Base-by-base conservation (phyloP, 2,797 vertebrate genomes). In the Protonibea diacanthus region DNA sequence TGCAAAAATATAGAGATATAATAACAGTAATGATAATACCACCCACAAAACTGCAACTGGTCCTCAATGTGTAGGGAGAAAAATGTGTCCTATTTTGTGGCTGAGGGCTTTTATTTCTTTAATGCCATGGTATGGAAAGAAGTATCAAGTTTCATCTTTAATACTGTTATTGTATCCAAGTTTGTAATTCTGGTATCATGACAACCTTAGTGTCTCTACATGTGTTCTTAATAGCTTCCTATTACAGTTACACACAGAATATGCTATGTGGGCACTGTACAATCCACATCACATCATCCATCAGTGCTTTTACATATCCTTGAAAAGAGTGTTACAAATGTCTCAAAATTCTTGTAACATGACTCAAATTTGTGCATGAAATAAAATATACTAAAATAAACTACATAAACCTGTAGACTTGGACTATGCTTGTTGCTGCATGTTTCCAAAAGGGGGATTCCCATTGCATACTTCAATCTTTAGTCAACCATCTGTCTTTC, bases 401-500 rank as follows among this genome's bases (percentile, higher is more conserved):
- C 0, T 45, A 44, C 5, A 13, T 10, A 42, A 44, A 52, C 8
- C 17, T 2, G 2, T 15, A 55, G 17, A 8, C 14, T 23, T 67
- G 11, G 12, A 15, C 13, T 2, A 63, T 48, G 60, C 52, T 10
- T 52, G 12, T 10, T 1, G 11, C 23, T 21, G 12, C 1, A 5
- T 44, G 2, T 38, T 40, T 62, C 51, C 40, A 76, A n/a, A 21
- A 21, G 2, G 15, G 38, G 20, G 14, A 72, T 70, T 81, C 27
- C 60, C 12, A 4, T 20, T 44, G 1, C 21, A 60, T n/a, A 11
- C 15, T 11, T 12, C 48, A 52, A 27, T 75, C 40, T 33, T 67
- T 27, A 49, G 21, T 23, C 15, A 9, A 44, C 52, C 65, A 44
- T 70, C 7, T 75, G 27, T 58, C 59, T 78, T 76, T 68, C 65